Conservation (phyloP, 2,888 invertebrate genomes). For the Pristionchus entomophagus region DNA sequence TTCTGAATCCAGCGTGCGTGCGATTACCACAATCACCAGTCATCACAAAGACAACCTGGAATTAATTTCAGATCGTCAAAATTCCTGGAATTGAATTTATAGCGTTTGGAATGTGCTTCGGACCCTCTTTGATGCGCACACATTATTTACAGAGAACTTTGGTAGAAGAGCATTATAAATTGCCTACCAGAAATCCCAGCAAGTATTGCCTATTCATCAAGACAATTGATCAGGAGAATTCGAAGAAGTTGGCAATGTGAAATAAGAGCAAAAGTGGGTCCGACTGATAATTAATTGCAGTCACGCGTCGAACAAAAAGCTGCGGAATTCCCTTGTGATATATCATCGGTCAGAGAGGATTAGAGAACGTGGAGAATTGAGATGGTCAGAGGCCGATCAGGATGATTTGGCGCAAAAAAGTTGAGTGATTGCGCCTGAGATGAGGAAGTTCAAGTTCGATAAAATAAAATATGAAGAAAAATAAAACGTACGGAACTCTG, state of each 20-base stretch:
- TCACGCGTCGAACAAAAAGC: not conserved
- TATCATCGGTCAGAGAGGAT: not conserved
- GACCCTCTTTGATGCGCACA: too few species aligned
- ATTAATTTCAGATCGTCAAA: not conserved
- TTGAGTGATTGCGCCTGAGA: not conserved
- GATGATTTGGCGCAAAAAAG: not conserved
- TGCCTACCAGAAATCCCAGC: not conserved
- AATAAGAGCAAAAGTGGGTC: not conserved
- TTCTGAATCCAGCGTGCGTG: constrained; percentile 82
- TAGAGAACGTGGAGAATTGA: not conserved
- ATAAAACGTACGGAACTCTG: constrained; percentile 82
- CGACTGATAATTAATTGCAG: not conserved
- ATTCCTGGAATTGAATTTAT: too few species aligned
- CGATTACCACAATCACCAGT: constrained; percentile 84
- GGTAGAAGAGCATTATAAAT: not conserved
- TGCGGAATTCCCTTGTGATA: too few species aligned
- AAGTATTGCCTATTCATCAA: not conserved
- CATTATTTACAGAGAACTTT: too few species aligned
- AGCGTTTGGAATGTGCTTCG: too few species aligned
- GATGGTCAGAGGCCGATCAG: not conserved
- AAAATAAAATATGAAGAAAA: not conserved
- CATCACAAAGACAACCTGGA: constrained; percentile 84
- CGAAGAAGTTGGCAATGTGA: not conserved
- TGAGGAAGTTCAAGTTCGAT: not conserved
- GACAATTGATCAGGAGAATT: not conserved